Evolutionary conservation across 1,140 invertebrate genomes (phyloP), one percentile per base, ranked within the genome.

Genomic region (Macrocentrus cingulum): DNA sequence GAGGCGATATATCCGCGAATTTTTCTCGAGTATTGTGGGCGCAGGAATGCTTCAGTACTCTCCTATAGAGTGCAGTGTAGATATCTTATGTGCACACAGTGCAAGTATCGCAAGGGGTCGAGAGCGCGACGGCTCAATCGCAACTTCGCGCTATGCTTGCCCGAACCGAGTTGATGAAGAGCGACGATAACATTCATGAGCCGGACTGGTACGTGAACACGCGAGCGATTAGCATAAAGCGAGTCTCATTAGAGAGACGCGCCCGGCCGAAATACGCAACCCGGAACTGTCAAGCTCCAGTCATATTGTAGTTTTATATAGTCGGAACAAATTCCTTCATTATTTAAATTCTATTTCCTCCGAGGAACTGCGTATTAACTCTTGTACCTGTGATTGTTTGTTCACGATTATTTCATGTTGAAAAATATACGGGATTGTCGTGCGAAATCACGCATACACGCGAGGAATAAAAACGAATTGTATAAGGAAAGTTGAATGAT

Each of bases 141-240:
- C 53, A 41, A n/a, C 36, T 34, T 49, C 49, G 53, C 59, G 37
- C 29, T 29, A 29, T 29, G 56, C 34, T 19, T 32, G 61, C 36
- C 56, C 36, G 36, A 55, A 64, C 61, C 61, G 62, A 65, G 66
- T 69, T 70, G 70, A 72, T 72, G 64, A 55, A 68, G 66, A 22
- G 60, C 56, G 54, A 55, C 52, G 70, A 72, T 72, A 72, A 70
- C 68, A 72, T 72, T 72, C 70, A 72, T 71, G 69, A 71, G 69
- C 48, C 59, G 54, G 54, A 56, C 54, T 36, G 34, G 62, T 60
- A 50, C 41, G 64, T 61, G 53, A 69, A 64, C 70, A 70, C 70
- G 70, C 70, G 67, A 70, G 63, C 70, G 70, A 70, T 72, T 70
- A 72, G 63, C 70, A 72, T 72, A 71, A 71, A 70, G 65, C 54